Conservation (phyloP, 2,888 invertebrate species). For the Syritta pipiens region DNA sequence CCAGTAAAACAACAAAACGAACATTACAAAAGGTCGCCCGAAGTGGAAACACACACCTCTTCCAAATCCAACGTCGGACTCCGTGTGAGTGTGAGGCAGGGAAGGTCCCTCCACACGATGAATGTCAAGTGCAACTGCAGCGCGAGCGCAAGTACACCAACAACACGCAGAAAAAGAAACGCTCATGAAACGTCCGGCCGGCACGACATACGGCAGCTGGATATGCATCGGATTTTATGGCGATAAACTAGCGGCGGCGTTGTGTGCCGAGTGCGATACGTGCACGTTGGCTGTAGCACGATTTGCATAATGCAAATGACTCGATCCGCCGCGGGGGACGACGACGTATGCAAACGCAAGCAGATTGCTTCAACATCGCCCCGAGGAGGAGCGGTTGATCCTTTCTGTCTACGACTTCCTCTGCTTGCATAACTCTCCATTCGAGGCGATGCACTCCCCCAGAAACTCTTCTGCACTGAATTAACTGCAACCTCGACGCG, state of each 20-base stretch:
- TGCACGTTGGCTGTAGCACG: slow-evolving; percentile 48
- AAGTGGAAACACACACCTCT: neutral
- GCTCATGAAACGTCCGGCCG: slow-evolving; percentile 59
- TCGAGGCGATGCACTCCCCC: slow-evolving; percentile 16
- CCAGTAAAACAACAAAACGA: neutral
- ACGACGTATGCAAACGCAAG: neutral
- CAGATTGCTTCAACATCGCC: neutral
- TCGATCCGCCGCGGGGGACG: neutral
- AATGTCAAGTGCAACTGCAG: slow-evolving; percentile 68
- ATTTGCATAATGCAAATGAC: slow-evolving; percentile 66
- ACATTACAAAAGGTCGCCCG: slow-evolving; percentile 35
- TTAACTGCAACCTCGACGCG: slow-evolving; percentile 22
- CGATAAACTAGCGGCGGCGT: slow-evolving; percentile 33
- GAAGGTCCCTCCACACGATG: slow-evolving; percentile 49
- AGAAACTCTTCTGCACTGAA: slow-evolving; percentile 35
- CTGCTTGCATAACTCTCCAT: slow-evolving; percentile 36
- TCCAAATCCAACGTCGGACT: neutral
- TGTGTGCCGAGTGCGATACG: slow-evolving; percentile 29
- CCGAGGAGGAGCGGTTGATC: slow-evolving; percentile 25
- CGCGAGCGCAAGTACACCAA: no score
- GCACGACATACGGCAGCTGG: slow-evolving; percentile 42
- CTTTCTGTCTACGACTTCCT: slow-evolving; percentile 29
- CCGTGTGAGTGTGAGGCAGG: slow-evolving; percentile 9
- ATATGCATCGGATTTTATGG: slow-evolving; percentile 47
- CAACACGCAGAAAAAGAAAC: slow-evolving; percentile 34